phyloP scores from a whole-genome alignment of 2,888 invertebrate species.

The Lingula anatina region DNA sequence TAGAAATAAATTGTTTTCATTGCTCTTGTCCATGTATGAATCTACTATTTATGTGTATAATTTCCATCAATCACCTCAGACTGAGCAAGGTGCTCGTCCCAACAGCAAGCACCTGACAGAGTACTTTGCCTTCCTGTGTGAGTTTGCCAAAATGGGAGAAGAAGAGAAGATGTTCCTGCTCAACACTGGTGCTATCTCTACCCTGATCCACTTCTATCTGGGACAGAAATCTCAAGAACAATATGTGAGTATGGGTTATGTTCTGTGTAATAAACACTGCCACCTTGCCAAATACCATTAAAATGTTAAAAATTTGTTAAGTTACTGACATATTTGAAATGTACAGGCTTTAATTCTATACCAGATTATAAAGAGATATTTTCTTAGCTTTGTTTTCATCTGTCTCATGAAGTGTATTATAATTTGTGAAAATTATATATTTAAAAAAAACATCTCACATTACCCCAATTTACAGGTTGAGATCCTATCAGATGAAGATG shows the following conservation, averaged over 20 bases:
- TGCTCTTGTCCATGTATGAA: too few relatives aligned
- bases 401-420: background rate
- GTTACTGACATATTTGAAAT: too few relatives aligned
- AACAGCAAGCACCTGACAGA: conserved; percentile 71
- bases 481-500: conserved; percentile 68
- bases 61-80: too few relatives aligned
- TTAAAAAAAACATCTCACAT: background rate
- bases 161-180: conserved; percentile 85
- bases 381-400: background rate
- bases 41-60: too few relatives aligned
- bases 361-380: too few relatives aligned
- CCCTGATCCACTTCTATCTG: conserved; percentile 87
- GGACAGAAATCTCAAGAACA: conserved; percentile 53
- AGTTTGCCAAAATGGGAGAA: conserved; percentile 92
- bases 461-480: conserved; percentile 53
- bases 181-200: conserved; percentile 79
- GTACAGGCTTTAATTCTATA: too few relatives aligned
- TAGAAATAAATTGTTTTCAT: too few relatives aligned
- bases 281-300: too few relatives aligned
- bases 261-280: too few relatives aligned
- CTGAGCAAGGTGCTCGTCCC: conserved; percentile 71
- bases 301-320: too few relatives aligned
- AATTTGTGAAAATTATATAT: background rate
- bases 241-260: conserved; percentile 42
- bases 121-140: conserved; percentile 85